A percentile compares a stretch with the other conserved stretches of the same genome.
phyloP scores from a whole-genome alignment of 2,797 vertebrate species.

The Notoglanidium macrostoma region DNA sequence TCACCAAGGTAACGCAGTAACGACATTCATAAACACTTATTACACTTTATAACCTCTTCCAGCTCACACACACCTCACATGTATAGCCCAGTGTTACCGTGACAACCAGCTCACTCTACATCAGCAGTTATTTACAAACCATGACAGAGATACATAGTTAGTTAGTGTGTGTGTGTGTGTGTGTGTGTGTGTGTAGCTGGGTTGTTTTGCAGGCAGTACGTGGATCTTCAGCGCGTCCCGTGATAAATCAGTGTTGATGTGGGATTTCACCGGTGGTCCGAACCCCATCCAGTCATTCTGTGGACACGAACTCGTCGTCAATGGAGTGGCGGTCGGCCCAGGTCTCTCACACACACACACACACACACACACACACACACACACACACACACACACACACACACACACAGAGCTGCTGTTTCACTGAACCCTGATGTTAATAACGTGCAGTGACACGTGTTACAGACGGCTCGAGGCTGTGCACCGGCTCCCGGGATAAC shows the following conservation, averaged over 20 bases:
- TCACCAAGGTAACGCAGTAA: conserved; percentile 85
- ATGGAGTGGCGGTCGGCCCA: conserved; percentile 87
- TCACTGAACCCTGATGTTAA: background rate
- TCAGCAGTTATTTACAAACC: background rate
- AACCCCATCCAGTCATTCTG: conserved; percentile 82
- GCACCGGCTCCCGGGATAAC: conserved; percentile 93
- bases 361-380: background rate
- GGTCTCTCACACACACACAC: conserved; percentile 69
- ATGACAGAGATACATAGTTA: background rate
- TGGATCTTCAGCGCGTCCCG: conserved; percentile 92
- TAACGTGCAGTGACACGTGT: background rate
- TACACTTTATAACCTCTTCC: background rate
- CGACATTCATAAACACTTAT: background rate
- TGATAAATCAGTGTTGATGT: conserved; percentile 89
- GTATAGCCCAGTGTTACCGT: background rate
- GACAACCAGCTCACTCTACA: background rate
- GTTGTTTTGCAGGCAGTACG: conserved; percentile 78
- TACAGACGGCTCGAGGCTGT: conserved; percentile 83
- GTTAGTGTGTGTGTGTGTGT: conserved; percentile 11
- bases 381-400: background rate
- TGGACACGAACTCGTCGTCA: conserved; percentile 91
- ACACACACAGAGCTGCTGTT: background rate
- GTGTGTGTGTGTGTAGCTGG: conserved; percentile 72
- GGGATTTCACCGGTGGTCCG: conserved; percentile 80
- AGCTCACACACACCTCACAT: background rate